A percentile compares a stretch with the other conserved stretches of the same genome.
These are phyloP conservation scores for Lithobates sylvaticus DNA, from an alignment of 2,797 vertebrate genomes.

Conservation along the genomic window DNA sequence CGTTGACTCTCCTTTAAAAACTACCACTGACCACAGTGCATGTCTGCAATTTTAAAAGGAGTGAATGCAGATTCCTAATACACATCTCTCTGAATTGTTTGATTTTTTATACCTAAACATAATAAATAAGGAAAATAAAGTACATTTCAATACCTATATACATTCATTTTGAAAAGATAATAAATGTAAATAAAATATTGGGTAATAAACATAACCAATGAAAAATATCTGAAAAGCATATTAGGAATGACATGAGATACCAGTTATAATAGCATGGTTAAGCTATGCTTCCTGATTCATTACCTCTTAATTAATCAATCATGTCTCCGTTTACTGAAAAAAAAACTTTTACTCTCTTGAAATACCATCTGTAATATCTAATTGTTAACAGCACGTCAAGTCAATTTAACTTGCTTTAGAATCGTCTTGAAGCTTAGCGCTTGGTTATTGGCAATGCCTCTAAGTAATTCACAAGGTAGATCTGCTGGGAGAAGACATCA, in stretches of 20 bases:
- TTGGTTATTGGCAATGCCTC: constrained; percentile 57
- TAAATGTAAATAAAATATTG: neutral
- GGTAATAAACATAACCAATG: neutral
- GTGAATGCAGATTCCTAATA: no score
- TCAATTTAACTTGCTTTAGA: constrained; percentile 73
- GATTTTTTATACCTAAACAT: no score
- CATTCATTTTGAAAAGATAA: neutral
- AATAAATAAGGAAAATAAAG: no score
- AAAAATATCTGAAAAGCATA: constrained; percentile 58
- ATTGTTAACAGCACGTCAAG: constrained; percentile 67
- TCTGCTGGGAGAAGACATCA: constrained; percentile 58
- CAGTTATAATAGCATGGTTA: constrained; percentile 66
- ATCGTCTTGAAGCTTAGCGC: constrained; percentile 63
- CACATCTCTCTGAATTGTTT: no score
- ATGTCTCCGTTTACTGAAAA: constrained; percentile 67
- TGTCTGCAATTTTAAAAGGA: no score
- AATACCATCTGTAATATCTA: constrained; percentile 72
- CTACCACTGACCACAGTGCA: no score
- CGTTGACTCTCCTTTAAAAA: no score
- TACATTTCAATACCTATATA: no score
- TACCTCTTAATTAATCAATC: constrained; percentile 71
- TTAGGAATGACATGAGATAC: constrained; percentile 65
- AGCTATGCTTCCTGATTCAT: constrained; percentile 67
- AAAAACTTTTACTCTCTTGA: constrained; percentile 68
- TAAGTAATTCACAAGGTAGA: constrained; percentile 61